Conservation (phyloP, 2,113 vertebrate genomes). For the Xenopus tropicalis region DNA sequence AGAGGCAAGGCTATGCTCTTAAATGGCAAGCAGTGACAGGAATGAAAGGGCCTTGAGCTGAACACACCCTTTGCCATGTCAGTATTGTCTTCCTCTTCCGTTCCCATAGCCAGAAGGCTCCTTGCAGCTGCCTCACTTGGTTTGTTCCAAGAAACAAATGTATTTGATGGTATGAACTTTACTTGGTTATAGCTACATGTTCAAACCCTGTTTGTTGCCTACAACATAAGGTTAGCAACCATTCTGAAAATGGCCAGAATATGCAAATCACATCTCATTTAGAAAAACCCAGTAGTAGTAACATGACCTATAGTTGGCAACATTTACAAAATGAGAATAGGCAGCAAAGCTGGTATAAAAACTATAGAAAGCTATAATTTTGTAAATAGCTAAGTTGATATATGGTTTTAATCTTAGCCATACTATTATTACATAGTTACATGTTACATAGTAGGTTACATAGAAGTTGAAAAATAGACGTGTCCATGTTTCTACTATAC, state of each 20-base stretch:
- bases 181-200: neutral
- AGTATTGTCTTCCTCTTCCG: slow-evolving; percentile 11
- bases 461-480: no score
- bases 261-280: no score
- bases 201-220: slow-evolving; percentile 18
- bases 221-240: slow-evolving; percentile 14
- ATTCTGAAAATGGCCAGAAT: neutral
- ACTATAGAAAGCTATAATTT: no score
- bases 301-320: no score
- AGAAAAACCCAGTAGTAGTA: no score
- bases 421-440: no score
- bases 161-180: slow-evolving; percentile 15
- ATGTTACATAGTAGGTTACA: no score
- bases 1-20: neutral
- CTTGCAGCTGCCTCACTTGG: slow-evolving; percentile 25
- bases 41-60: slow-evolving; percentile 11
- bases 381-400: no score
- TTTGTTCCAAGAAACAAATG: slow-evolving; percentile 20
- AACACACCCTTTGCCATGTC: slow-evolving; percentile 34
- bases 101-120: slow-evolving; percentile 21
- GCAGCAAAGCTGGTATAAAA: no score
- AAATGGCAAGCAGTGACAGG: slow-evolving; percentile 37
- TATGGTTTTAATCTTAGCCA: no score
- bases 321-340: no score
- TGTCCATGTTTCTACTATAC: no score